Percentiles rank a stretch among this genome's conserved stretches.
These are phyloP conservation scores for Urocyon cinereoargenteus DNA, from an alignment of 2,797 vertebrate genomes.

Conservation along the genomic window DNA sequence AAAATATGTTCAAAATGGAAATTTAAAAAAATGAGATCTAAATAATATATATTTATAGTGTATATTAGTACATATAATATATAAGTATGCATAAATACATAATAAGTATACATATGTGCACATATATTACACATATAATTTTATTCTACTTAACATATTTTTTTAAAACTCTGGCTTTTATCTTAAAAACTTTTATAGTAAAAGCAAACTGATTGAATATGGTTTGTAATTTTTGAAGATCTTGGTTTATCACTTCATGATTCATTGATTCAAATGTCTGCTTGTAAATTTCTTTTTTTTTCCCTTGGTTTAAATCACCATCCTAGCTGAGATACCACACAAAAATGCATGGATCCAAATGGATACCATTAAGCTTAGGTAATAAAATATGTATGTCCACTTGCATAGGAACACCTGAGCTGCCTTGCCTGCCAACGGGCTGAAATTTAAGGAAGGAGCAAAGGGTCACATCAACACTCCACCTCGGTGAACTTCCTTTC, in stretches of 20 bases:
- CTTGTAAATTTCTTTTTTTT: not conserved
- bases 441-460: not conserved
- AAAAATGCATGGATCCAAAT: not conserved
- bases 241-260: not conserved
- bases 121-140: not conserved
- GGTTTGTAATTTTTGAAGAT: not conserved
- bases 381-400: accelerated
- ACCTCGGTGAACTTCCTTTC: accelerated
- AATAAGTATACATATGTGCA: not conserved
- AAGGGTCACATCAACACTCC: accelerated
- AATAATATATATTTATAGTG: not conserved
- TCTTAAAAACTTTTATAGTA: not conserved
- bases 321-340: not conserved
- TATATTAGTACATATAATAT: not conserved
- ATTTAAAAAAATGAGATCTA: not conserved
- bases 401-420: accelerated
- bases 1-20: not conserved
- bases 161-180: slow-evolving; percentile 4
- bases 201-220: not conserved
- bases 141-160: not conserved
- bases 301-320: not conserved
- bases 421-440: accelerated
- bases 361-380: not conserved
- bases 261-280: not conserved
- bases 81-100: not conserved